Evolutionary conservation across 2,888 invertebrate species (phyloP).

Genomic region (Tortrix viridana): DNA sequence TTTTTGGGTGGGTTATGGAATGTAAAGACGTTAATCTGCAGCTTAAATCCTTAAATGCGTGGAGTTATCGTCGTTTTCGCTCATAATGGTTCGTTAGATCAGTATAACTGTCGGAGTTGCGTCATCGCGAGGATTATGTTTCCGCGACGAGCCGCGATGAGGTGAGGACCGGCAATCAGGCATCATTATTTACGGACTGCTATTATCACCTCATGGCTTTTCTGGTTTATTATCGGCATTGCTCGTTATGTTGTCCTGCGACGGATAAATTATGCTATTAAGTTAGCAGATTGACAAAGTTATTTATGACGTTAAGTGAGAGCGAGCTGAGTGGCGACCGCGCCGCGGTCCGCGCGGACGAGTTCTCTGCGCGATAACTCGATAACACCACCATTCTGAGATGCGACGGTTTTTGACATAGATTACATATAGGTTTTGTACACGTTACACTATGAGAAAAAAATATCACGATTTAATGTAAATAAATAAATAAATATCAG

Average conservation of each 20-base stretch:
- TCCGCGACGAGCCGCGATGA: conserved; percentile 61
- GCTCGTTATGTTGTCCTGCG: conserved; percentile 83
- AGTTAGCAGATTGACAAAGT: conserved; percentile 84
- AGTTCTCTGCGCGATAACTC: conserved; percentile 58
- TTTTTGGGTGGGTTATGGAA: neutral
- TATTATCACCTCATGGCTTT: conserved; percentile 84
- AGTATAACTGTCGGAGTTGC: conserved; percentile 42
- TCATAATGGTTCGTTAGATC: conserved; percentile 21
- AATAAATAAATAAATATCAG: too few relatives aligned
- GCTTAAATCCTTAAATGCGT: conserved; percentile 18
- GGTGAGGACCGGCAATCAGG: conserved; percentile 78
- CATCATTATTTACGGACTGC: conserved; percentile 83
- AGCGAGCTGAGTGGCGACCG: conserved; percentile 71
- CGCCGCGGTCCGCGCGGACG: conserved; percentile 51
- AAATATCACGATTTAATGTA: too few relatives aligned
- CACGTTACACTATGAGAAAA: neutral
- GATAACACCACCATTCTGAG: conserved; percentile 57
- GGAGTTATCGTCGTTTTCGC: conserved; percentile 23
- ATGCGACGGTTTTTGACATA: conserved; percentile 50
- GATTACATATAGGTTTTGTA: conserved; percentile 5
- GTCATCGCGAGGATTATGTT: conserved; percentile 47
- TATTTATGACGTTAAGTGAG: conserved; percentile 81
- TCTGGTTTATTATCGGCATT: conserved; percentile 82
- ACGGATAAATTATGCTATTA: conserved; percentile 84
- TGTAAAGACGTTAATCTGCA: conserved; percentile 32